Evolutionary conservation across 2,888 invertebrate species (phyloP).

Genomic region (Griposia aprilina): DNA sequence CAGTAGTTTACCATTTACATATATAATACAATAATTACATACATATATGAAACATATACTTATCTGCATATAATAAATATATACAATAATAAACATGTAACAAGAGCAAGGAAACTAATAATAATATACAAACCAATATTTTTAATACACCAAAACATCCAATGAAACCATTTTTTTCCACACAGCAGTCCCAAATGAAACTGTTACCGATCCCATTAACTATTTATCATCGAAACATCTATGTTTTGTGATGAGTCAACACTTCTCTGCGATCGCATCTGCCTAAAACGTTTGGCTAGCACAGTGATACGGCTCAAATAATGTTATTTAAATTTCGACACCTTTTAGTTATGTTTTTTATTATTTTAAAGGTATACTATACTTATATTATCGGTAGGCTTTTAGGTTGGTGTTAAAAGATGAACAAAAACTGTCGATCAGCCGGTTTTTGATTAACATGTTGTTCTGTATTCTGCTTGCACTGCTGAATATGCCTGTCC

Average conservation of each 20-base stretch:
- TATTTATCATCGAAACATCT: constrained; percentile 85
- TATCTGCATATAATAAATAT: too few relatives aligned
- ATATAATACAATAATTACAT: too few relatives aligned
- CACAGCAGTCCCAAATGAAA: constrained; percentile 57
- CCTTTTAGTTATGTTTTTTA: neutral
- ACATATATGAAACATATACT: too few relatives aligned
- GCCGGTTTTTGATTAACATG: too few relatives aligned
- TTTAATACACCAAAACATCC: constrained; percentile 1
- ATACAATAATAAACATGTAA: too few relatives aligned
- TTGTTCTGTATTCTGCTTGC: too few relatives aligned
- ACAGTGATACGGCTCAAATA: constrained; percentile 19
- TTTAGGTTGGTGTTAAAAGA: too few relatives aligned
- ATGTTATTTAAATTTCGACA: constrained; percentile 32
- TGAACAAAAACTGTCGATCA: too few relatives aligned
- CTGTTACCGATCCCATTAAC: constrained; percentile 78
- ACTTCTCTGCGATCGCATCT: constrained; percentile 65
- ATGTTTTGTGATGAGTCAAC: constrained; percentile 82
- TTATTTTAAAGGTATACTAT: neutral
- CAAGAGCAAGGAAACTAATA: too few relatives aligned
- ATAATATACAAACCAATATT: too few relatives aligned
- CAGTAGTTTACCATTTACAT: too few relatives aligned
- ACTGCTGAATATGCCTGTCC: too few relatives aligned
- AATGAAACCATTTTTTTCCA: constrained; percentile 28
- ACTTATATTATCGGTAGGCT: neutral
- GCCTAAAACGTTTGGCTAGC: constrained; percentile 56